Conservation (phyloP, 2,797 vertebrate genomes). For the Sphaeramia orbicularis region DNA sequence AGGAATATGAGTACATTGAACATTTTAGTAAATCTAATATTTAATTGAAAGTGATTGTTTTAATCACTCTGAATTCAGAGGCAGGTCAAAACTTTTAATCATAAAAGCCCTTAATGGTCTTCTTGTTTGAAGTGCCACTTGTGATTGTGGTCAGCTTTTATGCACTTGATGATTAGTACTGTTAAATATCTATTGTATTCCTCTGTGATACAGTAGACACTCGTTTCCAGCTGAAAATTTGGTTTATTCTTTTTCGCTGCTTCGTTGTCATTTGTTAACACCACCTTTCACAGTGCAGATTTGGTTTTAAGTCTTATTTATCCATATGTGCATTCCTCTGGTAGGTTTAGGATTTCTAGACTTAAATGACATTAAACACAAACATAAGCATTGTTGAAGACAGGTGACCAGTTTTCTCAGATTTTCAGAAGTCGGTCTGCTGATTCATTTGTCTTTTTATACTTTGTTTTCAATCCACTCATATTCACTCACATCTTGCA, state of each 20-base stretch:
- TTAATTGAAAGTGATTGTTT: constrained; percentile 88
- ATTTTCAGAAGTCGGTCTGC: constrained; percentile 83
- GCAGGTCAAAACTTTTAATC: constrained; percentile 86
- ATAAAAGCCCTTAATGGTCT: constrained; percentile 81
- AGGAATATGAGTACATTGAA: constrained; percentile 54
- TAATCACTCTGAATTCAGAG: constrained; percentile 83
- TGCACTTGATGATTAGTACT: constrained; percentile 77
- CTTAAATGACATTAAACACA: constrained; percentile 13
- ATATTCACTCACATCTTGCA: too few relatives aligned
- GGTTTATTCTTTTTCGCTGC: neutral
- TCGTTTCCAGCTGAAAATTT: constrained; percentile 16
- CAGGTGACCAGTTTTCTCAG: constrained; percentile 85
- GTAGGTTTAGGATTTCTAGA: constrained; percentile 7
- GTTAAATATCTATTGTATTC: constrained; percentile 74
- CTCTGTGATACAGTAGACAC: constrained; percentile 42
- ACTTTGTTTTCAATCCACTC: neutral
- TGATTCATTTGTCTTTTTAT: constrained; percentile 76
- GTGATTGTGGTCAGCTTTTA: constrained; percentile 80
- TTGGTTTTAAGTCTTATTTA: constrained; percentile 6
- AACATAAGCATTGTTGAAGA: constrained; percentile 31
- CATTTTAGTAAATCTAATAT: constrained; percentile 78
- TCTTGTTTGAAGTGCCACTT: constrained; percentile 82
- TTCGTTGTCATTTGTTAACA: neutral
- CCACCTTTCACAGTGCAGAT: neutral
- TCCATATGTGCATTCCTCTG: neutral